These are phyloP conservation scores for cattle (Bos taurus) DNA, from an alignment of 2,113 vertebrate genomes.

Conservation along the genomic window ARS-UCD2.0 NC_037348.1:61202001-61202500, in stretches of 20 bases:
- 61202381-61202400: constrained; percentile 58
- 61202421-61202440: constrained; percentile 15
- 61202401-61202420: constrained; percentile 32
- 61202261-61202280: constrained; percentile 97
- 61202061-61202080: constrained; percentile 95
- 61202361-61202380: constrained; percentile 89
- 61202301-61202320: constrained; percentile 94
- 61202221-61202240: background rate
- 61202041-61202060: constrained; percentile 96
- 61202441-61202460: background rate
- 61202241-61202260: constrained; percentile 63
- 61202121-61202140: background rate
- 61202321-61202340: constrained; percentile 95
- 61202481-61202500: background rate
- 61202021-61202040: constrained; percentile 93
- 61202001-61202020: constrained; percentile 86
- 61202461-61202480: background rate
- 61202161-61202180: background rate
- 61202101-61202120: constrained; percentile 84
- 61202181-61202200: background rate
- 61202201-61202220: background rate
- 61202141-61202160: background rate
- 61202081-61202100: constrained; percentile 91
- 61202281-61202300: constrained; percentile 96
- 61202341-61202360: constrained; percentile 96